These are phyloP conservation scores for Pterocles burchelli DNA, from an alignment of 2,113 vertebrate species.

Conservation along the genomic window DNA sequence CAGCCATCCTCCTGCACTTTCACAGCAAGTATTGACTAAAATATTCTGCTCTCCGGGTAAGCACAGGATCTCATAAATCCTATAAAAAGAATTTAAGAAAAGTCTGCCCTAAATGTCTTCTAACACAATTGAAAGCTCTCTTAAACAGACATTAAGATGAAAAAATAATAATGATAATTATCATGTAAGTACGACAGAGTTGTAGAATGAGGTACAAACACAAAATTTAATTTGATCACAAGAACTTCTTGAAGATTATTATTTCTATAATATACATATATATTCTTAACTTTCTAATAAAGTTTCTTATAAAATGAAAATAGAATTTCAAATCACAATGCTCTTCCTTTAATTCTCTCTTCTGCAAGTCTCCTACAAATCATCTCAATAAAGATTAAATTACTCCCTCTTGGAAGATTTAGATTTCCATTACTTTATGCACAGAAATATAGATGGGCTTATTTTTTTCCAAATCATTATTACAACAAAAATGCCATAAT, in stretches of 20 bases:
- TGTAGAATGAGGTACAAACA: background rate
- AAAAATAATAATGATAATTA: constrained; percentile 19
- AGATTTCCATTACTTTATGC: background rate
- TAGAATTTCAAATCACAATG: background rate
- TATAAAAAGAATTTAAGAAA: background rate
- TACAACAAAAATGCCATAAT: background rate
- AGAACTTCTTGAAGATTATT: background rate
- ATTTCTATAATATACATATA: background rate
- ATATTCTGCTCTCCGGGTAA: background rate
- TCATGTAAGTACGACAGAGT: background rate
- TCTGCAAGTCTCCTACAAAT: background rate
- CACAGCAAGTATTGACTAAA: background rate
- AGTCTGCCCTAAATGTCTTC: background rate
- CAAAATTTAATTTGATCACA: background rate
- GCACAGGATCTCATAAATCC: background rate
- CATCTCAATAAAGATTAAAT: background rate
- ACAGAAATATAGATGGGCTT: background rate
- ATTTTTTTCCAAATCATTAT: background rate
- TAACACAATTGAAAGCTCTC: background rate
- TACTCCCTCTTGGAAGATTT: background rate
- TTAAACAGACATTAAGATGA: background rate
- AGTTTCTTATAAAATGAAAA: background rate
- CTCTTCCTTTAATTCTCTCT: background rate
- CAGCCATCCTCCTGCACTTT: background rate
- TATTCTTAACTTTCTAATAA: background rate